A percentile compares a stretch with the other conserved stretches of the same genome.
These are phyloP conservation scores for Eupithecia centaureata DNA, from an alignment of 2,888 invertebrate species.

Conservation along the genomic window DNA sequence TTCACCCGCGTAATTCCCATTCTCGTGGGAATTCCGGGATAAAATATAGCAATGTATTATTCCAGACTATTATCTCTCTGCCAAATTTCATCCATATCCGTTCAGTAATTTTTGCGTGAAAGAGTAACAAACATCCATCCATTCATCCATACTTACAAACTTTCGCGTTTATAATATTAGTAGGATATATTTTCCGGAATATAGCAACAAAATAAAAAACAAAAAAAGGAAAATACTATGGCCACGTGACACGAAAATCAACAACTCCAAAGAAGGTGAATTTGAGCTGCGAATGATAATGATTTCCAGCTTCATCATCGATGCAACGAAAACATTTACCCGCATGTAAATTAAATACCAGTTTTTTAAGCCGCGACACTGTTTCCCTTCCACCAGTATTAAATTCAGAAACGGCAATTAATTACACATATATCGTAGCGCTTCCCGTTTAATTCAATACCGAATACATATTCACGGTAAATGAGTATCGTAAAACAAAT, in stretches of 20 bases:
- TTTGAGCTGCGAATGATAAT: neutral
- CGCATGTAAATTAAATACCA: conserved; percentile 47
- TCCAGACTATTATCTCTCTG: too few relatives aligned
- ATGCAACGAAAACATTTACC: conserved; percentile 11
- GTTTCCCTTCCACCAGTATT: conserved; percentile 28
- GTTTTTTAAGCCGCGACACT: conserved; percentile 21
- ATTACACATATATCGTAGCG: conserved; percentile 35
- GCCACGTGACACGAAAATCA: neutral
- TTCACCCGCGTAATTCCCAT: too few relatives aligned
- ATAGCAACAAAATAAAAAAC: too few relatives aligned
- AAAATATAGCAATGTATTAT: too few relatives aligned
- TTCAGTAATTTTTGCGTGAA: too few relatives aligned
- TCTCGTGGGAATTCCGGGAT: too few relatives aligned
- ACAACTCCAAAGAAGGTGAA: neutral
- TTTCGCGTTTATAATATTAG: too few relatives aligned
- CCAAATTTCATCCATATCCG: too few relatives aligned
- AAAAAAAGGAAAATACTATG: too few relatives aligned
- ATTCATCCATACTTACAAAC: too few relatives aligned
- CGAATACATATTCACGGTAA: conserved; percentile 20
- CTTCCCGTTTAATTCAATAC: conserved; percentile 36
- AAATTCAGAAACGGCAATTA: conserved; percentile 35
- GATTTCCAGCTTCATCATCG: neutral
- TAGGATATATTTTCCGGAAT: too few relatives aligned
- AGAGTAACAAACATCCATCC: too few relatives aligned
- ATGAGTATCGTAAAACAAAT: conserved; percentile 24